Base-by-base conservation (phyloP, 2,888 invertebrate species). In the Monochamus alternatus region DNA sequence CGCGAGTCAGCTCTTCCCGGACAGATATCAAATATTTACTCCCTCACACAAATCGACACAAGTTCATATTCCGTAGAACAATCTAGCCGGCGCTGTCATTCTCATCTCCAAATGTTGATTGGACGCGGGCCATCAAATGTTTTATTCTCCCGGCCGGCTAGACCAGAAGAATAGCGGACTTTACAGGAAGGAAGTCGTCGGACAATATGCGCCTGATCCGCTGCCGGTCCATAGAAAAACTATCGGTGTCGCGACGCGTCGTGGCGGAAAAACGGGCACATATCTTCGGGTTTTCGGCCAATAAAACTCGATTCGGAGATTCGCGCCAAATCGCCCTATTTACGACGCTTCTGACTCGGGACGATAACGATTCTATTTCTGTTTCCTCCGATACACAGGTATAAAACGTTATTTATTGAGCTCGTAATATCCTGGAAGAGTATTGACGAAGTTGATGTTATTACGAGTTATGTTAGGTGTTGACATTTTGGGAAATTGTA, bases 211-310 rank as follows among this genome's bases (percentile, higher is more conserved):
- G 44, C 52, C 66, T 71, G 79, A 69, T 9, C 68, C 70, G 62
- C 74, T 65, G 10, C 43, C 32, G 75, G 78, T 81, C 85, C 82
- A 87, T 86, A 87, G 85, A 86, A 87, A 87, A 87, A 86, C 87
- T 86, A 86, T 87, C 86, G 85, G 84, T 86, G 87, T 87, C 82
- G 80, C 78, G 76, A 76, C 82, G 85, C 84, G 84, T 84, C 83
- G 83, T 81, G 84, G 84, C 83, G 85, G 84, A 84, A 84, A 82
- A 81, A 79, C 83, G 84, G 85, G 85, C 86, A 88, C 87, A 90
- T 91, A 91, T 91, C 91, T 90, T 90, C 89, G 89, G 90, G 90
- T 91, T 91, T 91, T 91, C 91, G 91, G 90, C 89, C 90, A 91
- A 91, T 91, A 91, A 91, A 91, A 91, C 91, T 91, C 90, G 90